Evolutionary conservation across 1,140 invertebrate genomes (phyloP).

Genomic region (Nylanderia fulva): DNA sequence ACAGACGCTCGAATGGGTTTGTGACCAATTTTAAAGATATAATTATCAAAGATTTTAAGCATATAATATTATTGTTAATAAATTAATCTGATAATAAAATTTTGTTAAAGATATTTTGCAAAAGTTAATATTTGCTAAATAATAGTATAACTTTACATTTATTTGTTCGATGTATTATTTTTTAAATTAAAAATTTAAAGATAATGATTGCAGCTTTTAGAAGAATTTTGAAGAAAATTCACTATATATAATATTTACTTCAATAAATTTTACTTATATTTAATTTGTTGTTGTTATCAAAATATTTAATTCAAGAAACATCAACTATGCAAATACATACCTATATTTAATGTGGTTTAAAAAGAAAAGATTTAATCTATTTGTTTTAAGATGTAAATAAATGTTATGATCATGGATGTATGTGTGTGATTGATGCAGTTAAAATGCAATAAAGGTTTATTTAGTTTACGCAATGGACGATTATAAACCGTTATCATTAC

Average conservation of each 20-base stretch:
- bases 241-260: not conserved
- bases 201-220: not conserved
- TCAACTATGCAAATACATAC: not conserved
- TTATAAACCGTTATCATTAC: conserved; percentile 4
- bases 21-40: not conserved
- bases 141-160: not conserved
- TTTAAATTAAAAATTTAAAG: not conserved
- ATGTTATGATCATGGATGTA: not conserved
- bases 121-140: not conserved
- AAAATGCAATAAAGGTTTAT: not conserved
- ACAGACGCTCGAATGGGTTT: conserved; percentile 22
- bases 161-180: no score
- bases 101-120: not conserved
- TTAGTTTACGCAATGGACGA: not conserved
- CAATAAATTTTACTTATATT: not conserved
- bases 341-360: conserved; percentile 6
- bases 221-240: not conserved
- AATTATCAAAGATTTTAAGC: conserved; percentile 2
- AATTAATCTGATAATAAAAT: not conserved
- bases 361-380: not conserved
- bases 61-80: not conserved
- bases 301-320: not conserved
- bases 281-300: not conserved
- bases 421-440: not conserved
- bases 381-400: no score